These are phyloP conservation scores for Thysanoteuthis rhombus DNA, from an alignment of 2,888 invertebrate genomes.

Conservation along the genomic window DNA sequence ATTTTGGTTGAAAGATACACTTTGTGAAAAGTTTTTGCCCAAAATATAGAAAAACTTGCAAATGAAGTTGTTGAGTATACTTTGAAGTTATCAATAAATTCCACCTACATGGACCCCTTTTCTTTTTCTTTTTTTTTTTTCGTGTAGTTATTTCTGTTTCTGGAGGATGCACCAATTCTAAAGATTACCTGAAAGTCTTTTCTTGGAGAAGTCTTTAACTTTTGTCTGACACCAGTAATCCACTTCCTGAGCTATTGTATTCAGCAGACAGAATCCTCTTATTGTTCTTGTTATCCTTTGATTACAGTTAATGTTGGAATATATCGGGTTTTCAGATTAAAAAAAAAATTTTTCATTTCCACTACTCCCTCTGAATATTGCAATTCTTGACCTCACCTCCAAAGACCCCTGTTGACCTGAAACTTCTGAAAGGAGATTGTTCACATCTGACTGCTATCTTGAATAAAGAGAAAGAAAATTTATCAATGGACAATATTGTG, in stretches of 20 bases:
- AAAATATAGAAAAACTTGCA: too few relatives aligned
- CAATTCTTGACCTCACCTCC: background rate
- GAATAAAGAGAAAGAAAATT: too few relatives aligned
- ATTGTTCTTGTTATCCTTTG: too few relatives aligned
- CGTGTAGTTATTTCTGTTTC: too few relatives aligned
- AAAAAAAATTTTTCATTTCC: background rate
- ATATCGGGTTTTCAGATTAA: background rate
- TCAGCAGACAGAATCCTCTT: background rate
- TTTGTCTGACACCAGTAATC: background rate
- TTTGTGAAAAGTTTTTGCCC: too few relatives aligned
- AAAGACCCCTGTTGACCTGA: background rate
- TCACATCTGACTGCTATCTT: background rate
- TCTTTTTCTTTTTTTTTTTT: too few relatives aligned
- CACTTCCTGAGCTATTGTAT: background rate
- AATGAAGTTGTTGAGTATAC: too few relatives aligned
- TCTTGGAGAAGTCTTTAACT: background rate
- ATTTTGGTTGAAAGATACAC: too few relatives aligned
- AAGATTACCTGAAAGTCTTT: background rate
- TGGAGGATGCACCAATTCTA: too few relatives aligned
- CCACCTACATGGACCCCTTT: too few relatives aligned
- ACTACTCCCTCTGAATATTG: background rate
- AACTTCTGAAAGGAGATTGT: background rate
- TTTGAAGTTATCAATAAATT: too few relatives aligned
- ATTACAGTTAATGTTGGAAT: background rate
- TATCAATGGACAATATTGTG: background rate